Base-by-base conservation (phyloP, 2,888 invertebrate genomes). In the Crepidodera aurea region DNA sequence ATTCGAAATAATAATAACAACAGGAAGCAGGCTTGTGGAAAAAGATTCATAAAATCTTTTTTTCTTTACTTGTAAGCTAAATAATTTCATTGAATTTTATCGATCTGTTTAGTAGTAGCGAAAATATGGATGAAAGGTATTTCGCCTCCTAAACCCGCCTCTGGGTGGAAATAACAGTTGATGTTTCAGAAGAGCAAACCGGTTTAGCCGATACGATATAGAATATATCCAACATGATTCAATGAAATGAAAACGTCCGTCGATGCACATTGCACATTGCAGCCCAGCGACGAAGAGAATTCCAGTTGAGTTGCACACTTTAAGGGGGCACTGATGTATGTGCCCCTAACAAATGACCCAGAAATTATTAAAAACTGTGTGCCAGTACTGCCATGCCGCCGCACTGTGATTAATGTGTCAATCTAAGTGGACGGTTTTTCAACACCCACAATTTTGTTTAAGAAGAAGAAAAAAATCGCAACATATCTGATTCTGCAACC, bases 111-210 rank as follows among this genome's bases (percentile, higher is more conserved):
- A n/a, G n/a, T n/a, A n/a, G n/a, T 22, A 22, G 6, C 22, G 22
- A 22, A 22, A 22, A 22, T 22, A 22, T 22, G n/a, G n/a, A n/a
- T n/a, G n/a, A n/a, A n/a, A 22, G 22, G 22, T 6, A 2, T 22
- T 6, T 4, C 22, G 22, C 6, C 22, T 22, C 22, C 22, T 44
- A 19, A 44, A n/a, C 6, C 44, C 44, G 22, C 22, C 22, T 44
- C 44, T 44, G 44, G 44, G 22, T 22, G 5, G 22, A 51, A 51
- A 61, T 62, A 68, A 68, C 67, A 69, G 70, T 67, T 69, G 67
- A 67, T 60, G 67, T 65, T 66, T 68, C 60, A 62, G 58, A 54
- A 64, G 55, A 54, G 57, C 60, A 68, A 69, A 71, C 71, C 69
- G 71, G 71, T 71, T 66, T 68, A 62, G 61, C 57, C 55, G 62